phyloP scores from a whole-genome alignment of 2,888 invertebrate genomes.

The Cantharis lateralis region DNA sequence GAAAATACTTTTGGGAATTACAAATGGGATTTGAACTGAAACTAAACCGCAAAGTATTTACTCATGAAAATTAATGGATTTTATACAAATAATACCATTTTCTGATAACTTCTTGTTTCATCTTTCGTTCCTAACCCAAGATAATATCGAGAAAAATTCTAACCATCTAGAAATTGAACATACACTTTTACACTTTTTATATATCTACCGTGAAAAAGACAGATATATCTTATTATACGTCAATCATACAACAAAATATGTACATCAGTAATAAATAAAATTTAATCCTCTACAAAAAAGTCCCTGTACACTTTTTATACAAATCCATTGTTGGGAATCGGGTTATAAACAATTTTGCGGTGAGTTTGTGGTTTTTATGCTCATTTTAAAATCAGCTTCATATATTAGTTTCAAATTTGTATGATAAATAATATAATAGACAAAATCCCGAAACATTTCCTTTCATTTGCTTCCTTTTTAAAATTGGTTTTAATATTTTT shows the following conservation, averaged over 20 bases:
- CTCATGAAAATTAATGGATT: conserved; percentile 1
- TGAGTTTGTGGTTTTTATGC: not conserved
- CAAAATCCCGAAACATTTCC: too few relatives aligned
- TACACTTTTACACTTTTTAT: too few relatives aligned
- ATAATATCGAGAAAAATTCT: too few relatives aligned
- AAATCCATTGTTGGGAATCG: not conserved
- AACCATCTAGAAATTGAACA: too few relatives aligned
- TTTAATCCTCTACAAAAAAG: not conserved
- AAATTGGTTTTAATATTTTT: too few relatives aligned
- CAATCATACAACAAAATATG: too few relatives aligned
- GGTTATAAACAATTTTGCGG: too few relatives aligned
- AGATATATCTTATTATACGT: too few relatives aligned
- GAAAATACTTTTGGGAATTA: conserved; percentile 21
- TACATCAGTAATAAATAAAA: not conserved
- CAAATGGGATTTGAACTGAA: conserved; percentile 8
- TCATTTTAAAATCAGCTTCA: not conserved
- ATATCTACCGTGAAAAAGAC: too few relatives aligned
- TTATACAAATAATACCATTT: not conserved
- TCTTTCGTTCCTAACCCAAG: not conserved
- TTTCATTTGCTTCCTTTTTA: too few relatives aligned
- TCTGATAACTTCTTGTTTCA: not conserved
- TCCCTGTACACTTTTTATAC: not conserved
- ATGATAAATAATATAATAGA: not conserved
- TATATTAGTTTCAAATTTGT: not conserved
- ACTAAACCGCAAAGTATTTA: not conserved